Percentiles rank a stretch among this genome's conserved stretches.
Conservation (phyloP, 2,888 invertebrate genomes). For the Nomada goodeniana region DNA sequence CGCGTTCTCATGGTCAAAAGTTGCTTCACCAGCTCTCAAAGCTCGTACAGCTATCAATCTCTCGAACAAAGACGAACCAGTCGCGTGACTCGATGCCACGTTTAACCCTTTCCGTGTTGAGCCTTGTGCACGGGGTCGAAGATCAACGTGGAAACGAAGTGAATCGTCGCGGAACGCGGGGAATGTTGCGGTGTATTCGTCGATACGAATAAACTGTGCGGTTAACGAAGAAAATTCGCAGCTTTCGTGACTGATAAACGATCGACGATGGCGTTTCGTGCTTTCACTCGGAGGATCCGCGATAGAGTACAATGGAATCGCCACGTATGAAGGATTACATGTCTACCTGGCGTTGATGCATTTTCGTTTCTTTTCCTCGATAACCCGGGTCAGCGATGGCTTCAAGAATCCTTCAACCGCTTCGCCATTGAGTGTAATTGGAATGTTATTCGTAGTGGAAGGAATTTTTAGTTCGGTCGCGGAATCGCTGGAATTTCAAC, state of each 20-base stretch:
- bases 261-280: slow-evolving; percentile 1
- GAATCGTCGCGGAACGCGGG: neutral
- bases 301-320: slow-evolving; percentile 39
- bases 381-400: slow-evolving; percentile 35
- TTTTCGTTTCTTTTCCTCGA: slow-evolving; percentile 70
- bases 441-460: neutral
- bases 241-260: neutral
- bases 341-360: slow-evolving; percentile 50
- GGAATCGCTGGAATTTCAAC: too few relatives aligned
- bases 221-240: slow-evolving; percentile 3
- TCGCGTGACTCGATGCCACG: slow-evolving; percentile 33
- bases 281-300: neutral
- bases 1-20: slow-evolving; percentile 22
- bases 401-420: slow-evolving; percentile 4
- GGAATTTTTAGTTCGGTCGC: neutral
- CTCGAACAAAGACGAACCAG: neutral
- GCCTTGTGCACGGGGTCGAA: neutral
- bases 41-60: slow-evolving; percentile 21
- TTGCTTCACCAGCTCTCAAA: slow-evolving; percentile 1
- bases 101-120: slow-evolving; percentile 11
- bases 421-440: neutral
- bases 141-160: slow-evolving; percentile 4
- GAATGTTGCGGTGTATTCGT: slow-evolving; percentile 11
- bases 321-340: slow-evolving; percentile 50
- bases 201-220: neutral